Conservation (phyloP, 2,797 vertebrate species). For the Choloepus didactylus region DNA sequence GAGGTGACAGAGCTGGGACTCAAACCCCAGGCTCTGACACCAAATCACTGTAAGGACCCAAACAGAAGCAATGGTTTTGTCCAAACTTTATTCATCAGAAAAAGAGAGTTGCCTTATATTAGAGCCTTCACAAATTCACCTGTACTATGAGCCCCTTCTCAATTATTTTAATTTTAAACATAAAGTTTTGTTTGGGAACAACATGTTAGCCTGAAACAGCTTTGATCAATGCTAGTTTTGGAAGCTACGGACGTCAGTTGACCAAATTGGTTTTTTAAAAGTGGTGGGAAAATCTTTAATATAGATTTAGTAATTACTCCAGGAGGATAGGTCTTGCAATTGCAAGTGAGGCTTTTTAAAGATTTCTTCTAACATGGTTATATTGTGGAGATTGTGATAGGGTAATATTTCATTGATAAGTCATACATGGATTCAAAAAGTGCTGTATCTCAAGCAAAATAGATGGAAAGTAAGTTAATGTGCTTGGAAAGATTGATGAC, state of each 20-base stretch:
- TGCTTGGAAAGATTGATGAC: neutral
- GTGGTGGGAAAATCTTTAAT: neutral
- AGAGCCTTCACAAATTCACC: neutral
- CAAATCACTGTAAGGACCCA: neutral
- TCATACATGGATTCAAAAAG: neutral
- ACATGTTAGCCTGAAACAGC: neutral
- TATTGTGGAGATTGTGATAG: neutral
- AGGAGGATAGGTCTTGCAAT: neutral
- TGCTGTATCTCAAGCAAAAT: neutral
- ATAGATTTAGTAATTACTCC: neutral
- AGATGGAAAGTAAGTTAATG: neutral
- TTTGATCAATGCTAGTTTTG: neutral
- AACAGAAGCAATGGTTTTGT: neutral
- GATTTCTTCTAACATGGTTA: neutral
- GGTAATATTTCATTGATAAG: neutral
- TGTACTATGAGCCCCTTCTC: neutral
- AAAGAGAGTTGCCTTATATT: neutral
- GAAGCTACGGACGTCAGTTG: neutral
- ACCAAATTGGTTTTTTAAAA: neutral
- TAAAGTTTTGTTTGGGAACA: neutral
- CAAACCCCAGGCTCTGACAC: neutral
- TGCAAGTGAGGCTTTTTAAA: neutral
- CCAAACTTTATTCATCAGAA: neutral
- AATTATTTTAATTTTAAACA: slow-evolving; percentile 3
- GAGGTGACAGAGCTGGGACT: neutral